Evolutionary conservation across 2,113 vertebrate genomes (phyloP).

Genomic region (Pseudorhombus dupliciocellatus): DNA sequence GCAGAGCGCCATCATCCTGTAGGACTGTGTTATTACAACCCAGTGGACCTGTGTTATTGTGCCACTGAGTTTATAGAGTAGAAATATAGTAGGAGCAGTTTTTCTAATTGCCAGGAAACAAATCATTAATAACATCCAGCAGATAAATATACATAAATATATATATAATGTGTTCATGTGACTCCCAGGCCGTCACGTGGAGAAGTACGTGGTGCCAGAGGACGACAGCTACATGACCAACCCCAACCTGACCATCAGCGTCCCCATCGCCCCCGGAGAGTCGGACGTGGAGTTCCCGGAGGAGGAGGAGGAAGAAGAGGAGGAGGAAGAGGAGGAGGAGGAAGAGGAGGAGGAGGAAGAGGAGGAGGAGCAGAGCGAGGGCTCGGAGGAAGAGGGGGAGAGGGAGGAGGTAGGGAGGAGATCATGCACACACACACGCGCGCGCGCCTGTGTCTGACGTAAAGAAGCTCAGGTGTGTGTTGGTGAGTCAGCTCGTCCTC

Average conservation of each 20-base stretch:
- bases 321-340: conserved; percentile 31
- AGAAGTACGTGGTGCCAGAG: conserved; percentile 77
- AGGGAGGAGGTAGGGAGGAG: background rate
- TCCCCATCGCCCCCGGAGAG: conserved; percentile 94
- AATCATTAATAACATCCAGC: too few species aligned
- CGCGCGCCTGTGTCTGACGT: background rate
- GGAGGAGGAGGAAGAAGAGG: conserved; percentile 83
- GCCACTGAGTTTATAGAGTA: too few species aligned
- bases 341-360: conserved; percentile 46
- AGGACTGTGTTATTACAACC: too few species aligned
- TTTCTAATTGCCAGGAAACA: too few species aligned
- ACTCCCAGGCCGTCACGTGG: conserved; percentile 69
- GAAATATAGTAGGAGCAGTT: too few species aligned
- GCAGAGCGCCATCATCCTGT: too few species aligned
- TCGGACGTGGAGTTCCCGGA: conserved; percentile 91
- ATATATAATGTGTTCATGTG: background rate
- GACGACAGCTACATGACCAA: conserved; percentile 86
- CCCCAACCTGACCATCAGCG: conserved; percentile 87
- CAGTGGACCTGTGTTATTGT: background rate
- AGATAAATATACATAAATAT: too few species aligned
- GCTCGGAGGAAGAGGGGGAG: conserved; percentile 38
- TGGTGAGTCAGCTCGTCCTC: background rate
- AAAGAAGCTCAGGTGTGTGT: background rate
- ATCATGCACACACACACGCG: background rate
- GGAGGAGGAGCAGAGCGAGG: conserved; percentile 28